A percentile compares a stretch with the other conserved stretches of the same genome.
Evolutionary conservation across 2,113 vertebrate species (phyloP).

Genomic region (Hypomesus transpacificus): DNA sequence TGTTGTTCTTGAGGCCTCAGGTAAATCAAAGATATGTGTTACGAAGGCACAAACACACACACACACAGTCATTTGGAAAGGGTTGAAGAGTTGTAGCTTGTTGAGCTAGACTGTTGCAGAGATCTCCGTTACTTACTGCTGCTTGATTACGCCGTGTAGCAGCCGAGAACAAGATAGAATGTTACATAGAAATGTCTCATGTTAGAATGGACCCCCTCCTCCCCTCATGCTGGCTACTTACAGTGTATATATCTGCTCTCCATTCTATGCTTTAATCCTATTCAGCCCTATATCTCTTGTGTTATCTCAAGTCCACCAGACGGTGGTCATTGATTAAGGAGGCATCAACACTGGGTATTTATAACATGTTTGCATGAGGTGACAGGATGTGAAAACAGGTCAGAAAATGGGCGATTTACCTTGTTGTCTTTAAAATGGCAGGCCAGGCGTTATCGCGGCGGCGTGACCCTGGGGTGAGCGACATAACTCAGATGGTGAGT

Average conservation of each 20-base stretch:
- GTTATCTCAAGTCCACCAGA: background rate
- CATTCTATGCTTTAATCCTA: background rate
- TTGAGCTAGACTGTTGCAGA: too few species aligned
- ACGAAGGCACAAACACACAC: too few species aligned
- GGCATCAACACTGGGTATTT: background rate
- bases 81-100: too few species aligned
- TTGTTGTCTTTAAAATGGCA: background rate
- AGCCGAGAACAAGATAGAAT: too few species aligned
- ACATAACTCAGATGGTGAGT: background rate
- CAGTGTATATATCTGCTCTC: background rate
- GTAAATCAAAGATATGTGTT: too few species aligned
- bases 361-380: constrained; percentile 2
- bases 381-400: background rate
- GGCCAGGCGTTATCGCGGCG: background rate
- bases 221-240: background rate
- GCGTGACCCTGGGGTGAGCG: background rate
- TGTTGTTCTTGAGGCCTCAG: too few species aligned
- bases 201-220: too few species aligned
- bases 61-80: too few species aligned
- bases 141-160: too few species aligned
- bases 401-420: constrained; percentile 4
- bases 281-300: background rate
- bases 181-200: too few species aligned
- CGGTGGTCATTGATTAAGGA: background rate
- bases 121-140: too few species aligned